Evolutionary conservation across 2,113 vertebrate genomes (phyloP).

Genomic region (Carettochelys insculpta): DNA sequence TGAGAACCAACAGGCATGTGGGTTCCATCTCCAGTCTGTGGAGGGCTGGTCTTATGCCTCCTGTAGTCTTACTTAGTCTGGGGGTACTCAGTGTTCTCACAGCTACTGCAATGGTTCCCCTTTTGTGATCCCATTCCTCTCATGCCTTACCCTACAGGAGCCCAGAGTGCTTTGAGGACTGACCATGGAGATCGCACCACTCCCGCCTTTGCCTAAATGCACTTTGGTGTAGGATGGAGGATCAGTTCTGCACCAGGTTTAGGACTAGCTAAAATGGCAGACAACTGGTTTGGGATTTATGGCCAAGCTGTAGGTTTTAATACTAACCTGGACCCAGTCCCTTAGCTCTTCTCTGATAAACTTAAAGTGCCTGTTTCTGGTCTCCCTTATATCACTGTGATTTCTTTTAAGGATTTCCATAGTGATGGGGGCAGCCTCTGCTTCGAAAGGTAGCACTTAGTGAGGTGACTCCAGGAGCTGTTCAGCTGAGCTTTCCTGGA

Average conservation of each 20-base stretch:
- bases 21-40: neutral
- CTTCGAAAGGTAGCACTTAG: neutral
- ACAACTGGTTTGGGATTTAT: neutral
- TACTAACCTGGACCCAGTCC: neutral
- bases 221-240: neutral
- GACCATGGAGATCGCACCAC: neutral
- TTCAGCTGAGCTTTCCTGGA: neutral
- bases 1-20: neutral
- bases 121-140: neutral
- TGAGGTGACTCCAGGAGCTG: neutral
- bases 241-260: neutral
- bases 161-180: neutral
- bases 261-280: neutral
- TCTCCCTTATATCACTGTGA: neutral
- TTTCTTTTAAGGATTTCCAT: neutral
- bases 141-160: neutral
- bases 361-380: neutral
- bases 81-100: neutral
- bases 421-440: neutral
- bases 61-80: neutral
- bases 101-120: neutral
- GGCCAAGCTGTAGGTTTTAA: neutral
- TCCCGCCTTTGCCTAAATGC: neutral
- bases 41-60: accelerated
- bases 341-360: neutral